Base-by-base conservation (phyloP, 1,140 invertebrate species). In the Nebria ingens region DNA sequence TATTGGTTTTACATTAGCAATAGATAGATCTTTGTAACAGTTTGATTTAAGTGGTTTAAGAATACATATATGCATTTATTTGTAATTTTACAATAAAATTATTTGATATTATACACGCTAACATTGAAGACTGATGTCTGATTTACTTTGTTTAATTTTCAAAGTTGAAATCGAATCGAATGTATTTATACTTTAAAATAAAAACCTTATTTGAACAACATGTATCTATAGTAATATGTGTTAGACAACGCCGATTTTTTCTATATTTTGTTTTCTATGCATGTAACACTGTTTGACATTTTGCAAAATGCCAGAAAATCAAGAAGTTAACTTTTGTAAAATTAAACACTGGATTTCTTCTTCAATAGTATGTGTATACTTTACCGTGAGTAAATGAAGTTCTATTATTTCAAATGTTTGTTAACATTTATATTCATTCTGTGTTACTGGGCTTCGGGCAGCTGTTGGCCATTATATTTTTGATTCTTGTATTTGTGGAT, bases 71-170 rank as follows among this genome's bases (percentile, higher is more conserved):
- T 45, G 40, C 40, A 45, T 45, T 45, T 45, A 45, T 45, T 45
- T 45, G 40, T 45, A 45, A 45, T 45, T 45, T 45, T 45, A 6
- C 17, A 45, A 45, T 45, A 45, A 45, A 45, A 45, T 45, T 34
- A 34, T 34, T 34, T 34, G n/a, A 34, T 34, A 34, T 45, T 12
- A 45, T 45, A 11, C 40, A 45, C 40, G 17, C 15, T 45, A n/a
- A n/a, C 15, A 17, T 45, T 4, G 40, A 45, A 45, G 40, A 45
- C 40, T 45, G 40, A 45, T 17, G 40, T 45, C 17, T 29, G n/a
- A n/a, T 45, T 45, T 45, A 45, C 40, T 45, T 45, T 45, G 40
- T 6, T 45, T 4, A 9, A 45, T n/a, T n/a, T n/a, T 9, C 40
- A 45, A 45, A 45, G 40, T 45, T 45, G n/a, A n/a, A n/a, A n/a